Evolutionary conservation across 1,140 invertebrate species (phyloP), one percentile per base, ranked within the genome.

Genomic region (Steinernema feltiae): DNA sequence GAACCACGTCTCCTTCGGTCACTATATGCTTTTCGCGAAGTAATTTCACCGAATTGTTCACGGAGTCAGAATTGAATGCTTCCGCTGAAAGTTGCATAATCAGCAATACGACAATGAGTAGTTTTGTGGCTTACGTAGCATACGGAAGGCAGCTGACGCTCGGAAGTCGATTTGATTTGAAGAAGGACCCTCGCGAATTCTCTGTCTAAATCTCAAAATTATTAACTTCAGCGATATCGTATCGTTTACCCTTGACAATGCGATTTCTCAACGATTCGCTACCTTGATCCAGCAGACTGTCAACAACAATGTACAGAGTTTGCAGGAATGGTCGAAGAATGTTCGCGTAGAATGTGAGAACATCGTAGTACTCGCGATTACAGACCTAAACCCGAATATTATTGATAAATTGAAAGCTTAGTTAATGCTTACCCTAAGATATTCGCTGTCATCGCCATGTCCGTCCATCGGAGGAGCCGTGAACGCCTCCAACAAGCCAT

Each of bases 321-420:
- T 78, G 77, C 18, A 78, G 24, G 70, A 78, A 78, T 35, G 77
- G 77, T 0, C 77, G 73, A 18, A 78, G 69, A 48, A 78, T 48
- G 35, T 78, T 76, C 17, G 77, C 76, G 48, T 70, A 76, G 69
- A 78, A 78, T 1, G 21, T 35, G 12, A 78, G 46, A 1, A 76
- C 72, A 17, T 72, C 69, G 15, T 32, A 31, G 15, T 17, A 35
- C 1, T 69, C 30, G 3, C 30, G 0, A 30, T 73, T 53, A 21
- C 35, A 2, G 24, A 53, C 27, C 32, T 75, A 30, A 75, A 63
- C 31, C 53, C 53, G 31, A 73, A 73, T 24, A 32, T 73, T 63
- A 31, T 48, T n/a, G 48, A 24, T 53, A 73, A 63, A 30, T 0
- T 63, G 27, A 31, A 72, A 72, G 30, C 46, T 27, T 15, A 63